phyloP scores from a whole-genome alignment of 2,113 vertebrate genomes.

The Ellobius talpinus region DNA sequence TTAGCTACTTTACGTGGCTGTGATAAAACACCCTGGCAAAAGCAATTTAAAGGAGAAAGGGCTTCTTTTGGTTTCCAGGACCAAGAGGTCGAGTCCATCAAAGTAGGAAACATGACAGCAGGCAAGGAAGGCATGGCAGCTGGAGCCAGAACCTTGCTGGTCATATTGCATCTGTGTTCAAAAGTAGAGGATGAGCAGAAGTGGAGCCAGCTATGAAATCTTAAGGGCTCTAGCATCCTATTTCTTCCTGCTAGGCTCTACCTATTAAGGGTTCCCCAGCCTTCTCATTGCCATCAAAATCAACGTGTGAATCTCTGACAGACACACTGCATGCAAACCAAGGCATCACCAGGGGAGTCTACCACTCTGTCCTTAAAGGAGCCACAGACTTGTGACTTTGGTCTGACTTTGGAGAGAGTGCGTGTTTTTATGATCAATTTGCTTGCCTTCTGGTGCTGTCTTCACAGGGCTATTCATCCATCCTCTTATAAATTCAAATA shows the following conservation, averaged over 20 bases:
- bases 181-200: not conserved
- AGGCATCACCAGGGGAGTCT: too few species aligned
- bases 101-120: not conserved
- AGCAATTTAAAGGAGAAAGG: not conserved
- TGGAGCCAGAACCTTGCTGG: rapidly evolving
- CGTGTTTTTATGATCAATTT: not conserved
- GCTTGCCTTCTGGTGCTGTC: not conserved
- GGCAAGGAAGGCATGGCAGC: not conserved
- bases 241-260: not conserved
- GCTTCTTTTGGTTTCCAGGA: too few species aligned
- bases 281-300: too few species aligned
- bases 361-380: not conserved
- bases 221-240: not conserved
- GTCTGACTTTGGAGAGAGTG: not conserved
- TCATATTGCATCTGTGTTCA: too few species aligned
- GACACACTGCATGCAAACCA: not conserved
- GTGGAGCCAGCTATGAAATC: not conserved
- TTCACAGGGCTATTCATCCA: not conserved
- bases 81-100: not conserved
- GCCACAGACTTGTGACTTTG: not conserved
- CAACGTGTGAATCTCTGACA: too few species aligned
- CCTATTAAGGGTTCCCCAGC: too few species aligned
- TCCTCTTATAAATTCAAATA: not conserved
- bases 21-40: not conserved
- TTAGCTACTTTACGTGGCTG: too few species aligned